Conservation (phyloP, 1,140 invertebrate species). For the Hylyphantes graminicola region DNA sequence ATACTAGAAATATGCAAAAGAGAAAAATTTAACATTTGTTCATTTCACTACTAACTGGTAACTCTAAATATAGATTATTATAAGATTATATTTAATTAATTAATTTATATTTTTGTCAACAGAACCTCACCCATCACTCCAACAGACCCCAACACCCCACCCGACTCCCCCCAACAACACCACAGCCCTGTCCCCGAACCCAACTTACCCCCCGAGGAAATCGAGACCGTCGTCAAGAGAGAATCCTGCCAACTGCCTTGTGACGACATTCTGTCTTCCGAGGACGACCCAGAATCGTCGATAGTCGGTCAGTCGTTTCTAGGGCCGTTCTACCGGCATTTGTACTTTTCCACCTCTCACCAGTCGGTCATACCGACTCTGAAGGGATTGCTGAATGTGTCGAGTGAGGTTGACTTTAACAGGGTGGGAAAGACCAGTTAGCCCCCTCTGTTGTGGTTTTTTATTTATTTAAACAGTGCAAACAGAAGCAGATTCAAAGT, state of each 20-base stretch:
- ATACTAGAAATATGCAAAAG: no score
- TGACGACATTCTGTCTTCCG: conserved; percentile 19
- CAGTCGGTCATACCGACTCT: conserved; percentile 44
- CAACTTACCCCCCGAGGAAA: conserved; percentile 4
- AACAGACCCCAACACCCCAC: conserved; percentile 30
- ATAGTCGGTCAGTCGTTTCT: conserved; percentile 51
- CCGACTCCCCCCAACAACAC: conserved; percentile 26
- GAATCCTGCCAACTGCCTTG: conserved; percentile 44
- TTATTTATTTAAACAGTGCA: no score
- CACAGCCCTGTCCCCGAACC: neutral
- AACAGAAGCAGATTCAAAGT: no score
- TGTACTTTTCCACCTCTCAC: conserved; percentile 60
- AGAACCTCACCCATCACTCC: conserved; percentile 24
- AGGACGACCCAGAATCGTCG: conserved; percentile 13
- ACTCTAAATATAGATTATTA: no score
- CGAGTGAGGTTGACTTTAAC: conserved; percentile 45
- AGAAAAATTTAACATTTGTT: no score
- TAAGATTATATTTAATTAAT: no score
- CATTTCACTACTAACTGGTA: no score
- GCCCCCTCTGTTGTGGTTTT: neutral
- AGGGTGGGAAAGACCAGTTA: conserved; percentile 49
- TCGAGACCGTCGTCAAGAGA: conserved; percentile 32
- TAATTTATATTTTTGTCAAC: conserved; percentile 7
- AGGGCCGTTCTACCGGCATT: conserved; percentile 53
- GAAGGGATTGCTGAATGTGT: conserved; percentile 43